Evolutionary conservation across 2,797 vertebrate species (phyloP).

Genomic region (Aplochiton taeniatus): DNA sequence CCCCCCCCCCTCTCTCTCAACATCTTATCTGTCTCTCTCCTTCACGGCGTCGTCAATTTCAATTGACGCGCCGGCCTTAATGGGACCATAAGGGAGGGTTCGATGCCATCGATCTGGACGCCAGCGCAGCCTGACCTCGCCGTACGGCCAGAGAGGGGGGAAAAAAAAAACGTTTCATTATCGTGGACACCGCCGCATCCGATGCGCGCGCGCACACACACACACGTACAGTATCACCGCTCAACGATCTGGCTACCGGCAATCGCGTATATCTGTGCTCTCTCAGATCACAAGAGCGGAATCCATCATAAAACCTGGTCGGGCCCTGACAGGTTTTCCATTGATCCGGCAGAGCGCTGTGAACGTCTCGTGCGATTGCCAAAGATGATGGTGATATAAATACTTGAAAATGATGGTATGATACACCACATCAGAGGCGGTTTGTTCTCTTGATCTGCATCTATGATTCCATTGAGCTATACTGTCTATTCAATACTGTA

Average conservation of each 20-base stretch:
- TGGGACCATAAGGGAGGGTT: conserved; percentile 71
- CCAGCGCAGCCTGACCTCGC: conserved; percentile 65
- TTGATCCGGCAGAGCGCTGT: conserved; percentile 46
- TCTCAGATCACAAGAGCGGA: conserved; percentile 43
- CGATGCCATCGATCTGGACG: conserved; percentile 71
- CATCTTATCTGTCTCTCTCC: conserved; percentile 25
- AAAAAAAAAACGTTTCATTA: conserved; percentile 58
- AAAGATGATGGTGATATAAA: not conserved
- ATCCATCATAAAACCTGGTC: conserved; percentile 42
- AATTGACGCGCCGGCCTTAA: conserved; percentile 71
- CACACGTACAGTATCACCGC: conserved; percentile 52
- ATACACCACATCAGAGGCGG: too few relatives aligned
- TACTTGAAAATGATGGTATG: too few relatives aligned
- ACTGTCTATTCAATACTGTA: too few relatives aligned
- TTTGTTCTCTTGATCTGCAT: too few relatives aligned
- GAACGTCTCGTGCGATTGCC: conserved; percentile 22
- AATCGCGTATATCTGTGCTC: conserved; percentile 64
- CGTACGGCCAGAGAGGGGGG: conserved; percentile 42
- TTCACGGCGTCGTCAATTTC: conserved; percentile 66
- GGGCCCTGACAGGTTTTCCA: conserved; percentile 33
- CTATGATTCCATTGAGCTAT: too few relatives aligned
- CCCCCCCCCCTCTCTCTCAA: conserved; percentile 21
- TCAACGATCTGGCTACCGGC: conserved; percentile 62
- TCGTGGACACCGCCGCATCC: conserved; percentile 29
- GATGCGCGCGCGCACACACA: conserved; percentile 7